Evolutionary conservation across 2,113 vertebrate species (phyloP).

Genomic region (Castor canadensis): DNA sequence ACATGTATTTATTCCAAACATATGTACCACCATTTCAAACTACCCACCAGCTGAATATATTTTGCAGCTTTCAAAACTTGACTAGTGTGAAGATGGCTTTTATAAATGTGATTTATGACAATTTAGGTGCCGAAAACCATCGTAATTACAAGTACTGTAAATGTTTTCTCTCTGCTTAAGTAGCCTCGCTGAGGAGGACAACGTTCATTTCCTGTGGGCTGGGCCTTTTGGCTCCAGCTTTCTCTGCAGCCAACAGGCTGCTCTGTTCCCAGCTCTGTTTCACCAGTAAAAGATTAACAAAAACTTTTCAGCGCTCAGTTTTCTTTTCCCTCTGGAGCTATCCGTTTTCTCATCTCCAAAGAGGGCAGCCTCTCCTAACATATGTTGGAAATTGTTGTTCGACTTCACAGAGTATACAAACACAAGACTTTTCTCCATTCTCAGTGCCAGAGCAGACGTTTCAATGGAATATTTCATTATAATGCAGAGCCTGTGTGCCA

Average conservation of each 20-base stretch:
- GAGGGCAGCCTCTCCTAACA: constrained; percentile 76
- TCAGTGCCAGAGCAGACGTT: constrained; percentile 70
- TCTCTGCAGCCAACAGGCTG: constrained; percentile 69
- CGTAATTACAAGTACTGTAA: constrained; percentile 79
- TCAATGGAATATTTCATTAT: constrained; percentile 73
- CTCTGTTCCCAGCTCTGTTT: constrained; percentile 69
- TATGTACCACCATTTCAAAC: constrained; percentile 78
- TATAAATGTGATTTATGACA: constrained; percentile 80
- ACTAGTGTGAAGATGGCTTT: constrained; percentile 72
- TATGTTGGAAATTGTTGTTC: constrained; percentile 77
- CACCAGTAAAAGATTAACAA: constrained; percentile 80
- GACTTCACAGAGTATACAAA: constrained; percentile 75
- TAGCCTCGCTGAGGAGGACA: constrained; percentile 77
- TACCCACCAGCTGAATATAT: constrained; percentile 79
- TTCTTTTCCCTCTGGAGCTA: constrained; percentile 72
- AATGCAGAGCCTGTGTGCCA: constrained; percentile 65
- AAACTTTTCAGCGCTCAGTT: constrained; percentile 74
- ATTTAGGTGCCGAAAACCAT: constrained; percentile 79
- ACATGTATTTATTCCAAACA: constrained; percentile 77
- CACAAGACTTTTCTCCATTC: constrained; percentile 68
- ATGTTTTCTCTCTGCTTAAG: constrained; percentile 83
- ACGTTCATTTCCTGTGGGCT: constrained; percentile 77
- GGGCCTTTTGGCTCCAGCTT: constrained; percentile 64
- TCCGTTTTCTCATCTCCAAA: constrained; percentile 73
- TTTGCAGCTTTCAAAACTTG: constrained; percentile 78